Evolutionary conservation across 2,113 vertebrate genomes (phyloP).

Genomic region (Cacatua alba): DNA sequence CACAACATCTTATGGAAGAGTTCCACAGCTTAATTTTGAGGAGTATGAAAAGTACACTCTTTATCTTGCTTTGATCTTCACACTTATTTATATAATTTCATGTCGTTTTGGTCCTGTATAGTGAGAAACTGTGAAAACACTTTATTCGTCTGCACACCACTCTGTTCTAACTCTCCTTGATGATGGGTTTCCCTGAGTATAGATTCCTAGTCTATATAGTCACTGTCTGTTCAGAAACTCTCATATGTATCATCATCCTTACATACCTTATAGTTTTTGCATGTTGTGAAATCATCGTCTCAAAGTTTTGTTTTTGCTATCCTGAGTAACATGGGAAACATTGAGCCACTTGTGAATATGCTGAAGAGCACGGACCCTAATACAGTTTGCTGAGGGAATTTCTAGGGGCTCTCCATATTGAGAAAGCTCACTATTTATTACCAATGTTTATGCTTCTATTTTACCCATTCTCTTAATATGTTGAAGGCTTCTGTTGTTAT

Average conservation of each 20-base stretch:
- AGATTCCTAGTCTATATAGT: neutral
- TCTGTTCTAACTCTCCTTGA: neutral
- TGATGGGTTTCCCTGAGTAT: neutral
- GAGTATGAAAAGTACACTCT: neutral
- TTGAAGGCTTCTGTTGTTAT: neutral
- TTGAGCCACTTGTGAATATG: neutral
- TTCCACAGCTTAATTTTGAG: neutral
- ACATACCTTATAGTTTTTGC: neutral
- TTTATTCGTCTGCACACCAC: neutral
- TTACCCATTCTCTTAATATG: neutral
- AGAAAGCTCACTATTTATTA: neutral
- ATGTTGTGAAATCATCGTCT: neutral
- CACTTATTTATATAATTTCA: neutral
- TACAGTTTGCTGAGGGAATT: neutral
- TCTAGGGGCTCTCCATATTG: neutral
- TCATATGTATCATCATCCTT: neutral
- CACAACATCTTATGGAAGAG: neutral
- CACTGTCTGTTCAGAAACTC: neutral
- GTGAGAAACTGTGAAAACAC: neutral
- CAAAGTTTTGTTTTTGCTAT: neutral
- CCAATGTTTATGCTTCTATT: neutral
- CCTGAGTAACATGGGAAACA: neutral
- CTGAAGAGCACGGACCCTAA: neutral
- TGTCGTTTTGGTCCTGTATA: neutral
- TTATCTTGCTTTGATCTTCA: neutral